Evolutionary conservation across 1,140 invertebrate species (phyloP).

Genomic region (Cyphomyrmex costatus): DNA sequence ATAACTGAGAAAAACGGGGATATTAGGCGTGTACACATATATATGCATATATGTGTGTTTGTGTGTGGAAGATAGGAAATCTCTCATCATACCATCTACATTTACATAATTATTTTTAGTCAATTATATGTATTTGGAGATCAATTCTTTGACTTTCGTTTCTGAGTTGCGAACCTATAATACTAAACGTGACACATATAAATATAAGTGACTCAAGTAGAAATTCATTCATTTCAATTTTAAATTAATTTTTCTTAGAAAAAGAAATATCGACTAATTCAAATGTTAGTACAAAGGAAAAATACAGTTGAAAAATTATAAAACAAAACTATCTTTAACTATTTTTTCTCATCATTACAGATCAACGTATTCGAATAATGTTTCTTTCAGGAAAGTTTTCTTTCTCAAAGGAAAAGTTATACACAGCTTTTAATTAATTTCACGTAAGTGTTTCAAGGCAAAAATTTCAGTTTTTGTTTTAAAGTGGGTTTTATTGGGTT

Average conservation of each 20-base stretch:
- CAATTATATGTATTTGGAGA: slow-evolving; percentile 52
- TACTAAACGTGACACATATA: slow-evolving; percentile 1
- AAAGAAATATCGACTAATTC: not conserved
- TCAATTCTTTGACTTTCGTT: not conserved
- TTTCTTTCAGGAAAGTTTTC: no score
- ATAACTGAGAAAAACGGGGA: slow-evolving; percentile 1
- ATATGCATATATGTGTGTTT: no score
- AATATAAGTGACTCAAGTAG: not conserved
- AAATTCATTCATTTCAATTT: not conserved
- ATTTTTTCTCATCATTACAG: not conserved
- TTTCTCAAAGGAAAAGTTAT: no score
- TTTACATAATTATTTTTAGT: slow-evolving; percentile 36
- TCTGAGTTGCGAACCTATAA: not conserved
- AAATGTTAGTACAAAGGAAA: not conserved
- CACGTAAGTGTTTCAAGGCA: no score
- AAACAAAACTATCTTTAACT: not conserved
- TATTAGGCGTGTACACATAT: not conserved
- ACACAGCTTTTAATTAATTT: no score
- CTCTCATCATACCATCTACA: not conserved
- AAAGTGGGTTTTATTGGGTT: no score
- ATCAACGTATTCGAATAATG: no score
- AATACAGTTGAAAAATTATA: not conserved
- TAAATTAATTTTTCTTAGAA: not conserved
- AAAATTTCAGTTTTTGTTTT: no score
- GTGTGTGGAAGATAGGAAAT: not conserved